Evolutionary conservation across 2,113 vertebrate genomes (phyloP).

Genomic region (Lepisosteus oculatus): DNA sequence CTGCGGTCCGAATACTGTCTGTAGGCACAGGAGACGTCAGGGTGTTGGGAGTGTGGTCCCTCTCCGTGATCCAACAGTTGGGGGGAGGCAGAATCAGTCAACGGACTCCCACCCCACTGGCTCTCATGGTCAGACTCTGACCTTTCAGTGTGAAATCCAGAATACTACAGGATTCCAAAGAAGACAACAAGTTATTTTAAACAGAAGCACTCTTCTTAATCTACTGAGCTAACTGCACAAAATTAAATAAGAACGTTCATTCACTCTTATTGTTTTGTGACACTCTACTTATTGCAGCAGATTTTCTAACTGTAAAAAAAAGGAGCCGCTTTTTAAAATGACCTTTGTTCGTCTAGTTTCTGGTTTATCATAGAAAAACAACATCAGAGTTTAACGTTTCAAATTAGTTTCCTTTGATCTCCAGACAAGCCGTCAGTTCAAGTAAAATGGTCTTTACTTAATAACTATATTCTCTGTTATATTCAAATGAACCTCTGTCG

Average conservation of each 20-base stretch:
- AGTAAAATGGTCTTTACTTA: no score
- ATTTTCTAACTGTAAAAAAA: no score
- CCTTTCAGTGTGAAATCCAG: slow-evolving; percentile 85
- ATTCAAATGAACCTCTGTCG: background rate
- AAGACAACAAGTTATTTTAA: slow-evolving; percentile 31
- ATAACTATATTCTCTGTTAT: background rate
- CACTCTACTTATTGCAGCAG: no score
- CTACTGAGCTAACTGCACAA: background rate
- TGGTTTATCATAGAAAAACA: no score
- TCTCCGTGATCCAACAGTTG: slow-evolving; percentile 81
- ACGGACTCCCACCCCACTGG: slow-evolving; percentile 88
- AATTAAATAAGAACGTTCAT: background rate
- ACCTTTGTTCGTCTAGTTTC: no score
- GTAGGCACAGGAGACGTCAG: slow-evolving; percentile 82
- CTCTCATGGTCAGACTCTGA: slow-evolving; percentile 92
- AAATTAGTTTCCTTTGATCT: no score
- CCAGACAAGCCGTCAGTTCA: no score
- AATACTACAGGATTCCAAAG: slow-evolving; percentile 65
- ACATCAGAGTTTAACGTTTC: no score
- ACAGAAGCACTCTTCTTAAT: slow-evolving; percentile 5
- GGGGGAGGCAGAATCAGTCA: slow-evolving; percentile 84
- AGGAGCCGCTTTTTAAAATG: no score
- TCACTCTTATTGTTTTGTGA: background rate
- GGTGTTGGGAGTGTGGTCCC: slow-evolving; percentile 64
- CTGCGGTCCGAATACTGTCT: slow-evolving; percentile 75